Evolutionary conservation across 2,797 vertebrate species (phyloP).

Genomic region (Xenentodon cancila): DNA sequence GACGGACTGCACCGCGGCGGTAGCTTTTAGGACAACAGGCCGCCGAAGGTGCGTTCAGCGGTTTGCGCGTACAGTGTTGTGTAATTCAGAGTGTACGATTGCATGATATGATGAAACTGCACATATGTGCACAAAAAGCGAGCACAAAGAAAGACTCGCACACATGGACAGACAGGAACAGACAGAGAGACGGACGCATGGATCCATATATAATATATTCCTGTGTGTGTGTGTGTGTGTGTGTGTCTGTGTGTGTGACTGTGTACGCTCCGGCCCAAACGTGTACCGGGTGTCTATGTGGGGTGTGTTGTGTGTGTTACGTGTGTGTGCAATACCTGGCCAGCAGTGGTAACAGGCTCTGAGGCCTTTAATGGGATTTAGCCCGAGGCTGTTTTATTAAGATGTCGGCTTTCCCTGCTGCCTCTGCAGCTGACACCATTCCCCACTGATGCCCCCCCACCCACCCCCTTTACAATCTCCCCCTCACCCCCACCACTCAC

Average conservation of each 20-base stretch:
- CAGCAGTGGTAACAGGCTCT: slow-evolving; percentile 99
- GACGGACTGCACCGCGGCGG: background rate
- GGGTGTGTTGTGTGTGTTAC: slow-evolving; percentile 67
- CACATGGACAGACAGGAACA: slow-evolving; percentile 79
- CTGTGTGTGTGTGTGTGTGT: slow-evolving; percentile 39
- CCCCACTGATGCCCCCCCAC: slow-evolving; percentile 83
- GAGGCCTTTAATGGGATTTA: slow-evolving; percentile 99
- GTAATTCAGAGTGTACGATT: slow-evolving; percentile 71
- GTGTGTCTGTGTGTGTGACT: slow-evolving; percentile 29
- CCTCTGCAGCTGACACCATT: slow-evolving; percentile 99
- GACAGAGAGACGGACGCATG: slow-evolving; percentile 79
- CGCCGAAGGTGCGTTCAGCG: slow-evolving; percentile 9
- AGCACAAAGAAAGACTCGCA: slow-evolving; percentile 70
- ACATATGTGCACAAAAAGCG: slow-evolving; percentile 25
- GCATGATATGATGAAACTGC: slow-evolving; percentile 80
- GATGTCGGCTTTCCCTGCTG: slow-evolving; percentile 99
- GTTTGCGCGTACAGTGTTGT: slow-evolving; percentile 28
- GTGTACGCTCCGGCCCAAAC: slow-evolving; percentile 37
- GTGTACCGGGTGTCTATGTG: slow-evolving; percentile 62
- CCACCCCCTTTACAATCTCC: slow-evolving; percentile 16
- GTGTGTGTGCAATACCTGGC: slow-evolving; percentile 91
- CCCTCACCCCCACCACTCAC: slow-evolving; percentile 53
- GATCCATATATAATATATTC: slow-evolving; percentile 82
- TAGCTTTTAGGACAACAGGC: slow-evolving; percentile 23
- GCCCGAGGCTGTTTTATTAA: slow-evolving; percentile 99